Base-by-base conservation (phyloP, 1,140 invertebrate genomes). In the Spodoptera frugiperda region DNA sequence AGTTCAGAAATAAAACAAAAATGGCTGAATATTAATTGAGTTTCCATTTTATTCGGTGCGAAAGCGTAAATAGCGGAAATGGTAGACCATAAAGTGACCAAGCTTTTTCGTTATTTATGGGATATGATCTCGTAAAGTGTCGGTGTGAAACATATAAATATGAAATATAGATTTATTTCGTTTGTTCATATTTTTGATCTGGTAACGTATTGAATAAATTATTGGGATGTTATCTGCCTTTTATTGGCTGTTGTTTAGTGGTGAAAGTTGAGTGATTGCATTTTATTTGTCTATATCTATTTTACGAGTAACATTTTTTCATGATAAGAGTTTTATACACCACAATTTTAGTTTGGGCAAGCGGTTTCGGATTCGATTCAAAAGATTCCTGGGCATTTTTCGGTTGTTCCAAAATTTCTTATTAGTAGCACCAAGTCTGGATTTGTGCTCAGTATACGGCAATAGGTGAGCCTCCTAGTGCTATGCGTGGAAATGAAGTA, bases 91-190 rank as follows among this genome's bases (percentile, higher is more conserved):
- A 53, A 30, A 30, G 65, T 53, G 48, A 53, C 65, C 65, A 68
- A 68, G 51, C 21, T 30, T 51, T 68, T 68, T 68, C n/a, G n/a
- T 68, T 68, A 68, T 68, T 68, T 53, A 68, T 68, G 25, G 21
- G 48, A 68, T 53, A 53, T 53, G 21, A 53, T 53, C 46, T 67
- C 65, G 65, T 17, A 67, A 51, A 15, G 51, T 49, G 44, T 48
- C 48, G 44, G 17, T 49, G 61, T 39, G 44, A 65, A 65, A 21
- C 15, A n/a, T 21, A 65, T 48, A 46, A 48, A 65, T 39, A 2
- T 65, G 12, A 46, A 21, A 46, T 65, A 21, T 48, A 48, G 17
- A 15, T 39, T 61, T 44, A 61, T 15, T 61, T 61, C 17, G 33
- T 39, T 39, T 65, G 39, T 63, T 39, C 33, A 8, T n/a, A 5